phyloP scores from a whole-genome alignment of 2,113 vertebrate species.

The Kryptolebias marmoratus region DNA sequence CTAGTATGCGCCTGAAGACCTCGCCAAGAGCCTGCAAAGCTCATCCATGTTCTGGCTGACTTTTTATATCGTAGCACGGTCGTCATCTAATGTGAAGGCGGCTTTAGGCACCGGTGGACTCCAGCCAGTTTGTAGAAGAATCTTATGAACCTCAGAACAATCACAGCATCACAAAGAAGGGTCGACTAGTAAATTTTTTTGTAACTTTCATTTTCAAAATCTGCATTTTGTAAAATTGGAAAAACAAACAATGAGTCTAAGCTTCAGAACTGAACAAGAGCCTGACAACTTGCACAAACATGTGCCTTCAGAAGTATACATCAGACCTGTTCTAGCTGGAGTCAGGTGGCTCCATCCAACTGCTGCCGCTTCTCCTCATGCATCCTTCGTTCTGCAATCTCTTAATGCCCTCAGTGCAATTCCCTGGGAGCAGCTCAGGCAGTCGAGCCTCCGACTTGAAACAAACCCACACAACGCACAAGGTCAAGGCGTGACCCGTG shows the following conservation, averaged over 20 bases:
- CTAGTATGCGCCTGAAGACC: no score
- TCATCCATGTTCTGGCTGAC: no score
- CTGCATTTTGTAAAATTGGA: neutral
- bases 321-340: neutral
- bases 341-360: slow-evolving; percentile 28
- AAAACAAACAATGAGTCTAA: no score
- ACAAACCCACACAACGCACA: slow-evolving; percentile 43
- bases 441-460: slow-evolving; percentile 48
- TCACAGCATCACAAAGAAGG: no score
- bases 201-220: neutral
- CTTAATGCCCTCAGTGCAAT: slow-evolving; percentile 66
- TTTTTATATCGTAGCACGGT: no score
- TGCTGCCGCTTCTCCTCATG: slow-evolving; percentile 36
- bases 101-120: no score
- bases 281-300: neutral
- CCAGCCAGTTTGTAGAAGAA: no score
- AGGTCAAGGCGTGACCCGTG: slow-evolving; percentile 46
- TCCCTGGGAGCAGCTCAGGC: slow-evolving; percentile 59
- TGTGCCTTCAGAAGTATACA: neutral
- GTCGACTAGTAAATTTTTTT: no score
- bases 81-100: no score
- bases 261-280: neutral
- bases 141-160: no score
- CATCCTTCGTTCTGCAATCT: slow-evolving; percentile 54
- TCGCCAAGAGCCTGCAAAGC: no score